Conservation (phyloP, 2,888 invertebrate species). For the Fragum sueziense region DNA sequence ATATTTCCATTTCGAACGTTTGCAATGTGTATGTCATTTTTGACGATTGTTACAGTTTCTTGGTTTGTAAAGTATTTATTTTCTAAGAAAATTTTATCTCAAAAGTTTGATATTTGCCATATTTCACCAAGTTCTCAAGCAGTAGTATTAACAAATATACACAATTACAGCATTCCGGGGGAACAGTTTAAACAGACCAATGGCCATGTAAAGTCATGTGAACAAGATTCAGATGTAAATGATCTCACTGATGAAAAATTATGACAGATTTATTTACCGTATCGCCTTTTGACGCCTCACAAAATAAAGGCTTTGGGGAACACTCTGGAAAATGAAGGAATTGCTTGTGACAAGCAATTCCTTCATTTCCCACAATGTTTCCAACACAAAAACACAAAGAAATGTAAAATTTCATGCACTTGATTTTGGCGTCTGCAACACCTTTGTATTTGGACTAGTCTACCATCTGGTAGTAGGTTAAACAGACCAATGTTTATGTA, state of each 20-base stretch:
- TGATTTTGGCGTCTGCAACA: too few species aligned
- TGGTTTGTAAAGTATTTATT: slow-evolving; percentile 9
- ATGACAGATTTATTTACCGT: too few species aligned
- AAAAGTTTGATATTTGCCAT: slow-evolving; percentile 3
- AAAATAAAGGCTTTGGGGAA: too few species aligned
- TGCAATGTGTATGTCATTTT: slow-evolving; percentile 91
- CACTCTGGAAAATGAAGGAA: too few species aligned
- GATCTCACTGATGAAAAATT: background rate
- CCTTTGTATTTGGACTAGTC: too few species aligned
- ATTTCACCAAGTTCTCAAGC: background rate
- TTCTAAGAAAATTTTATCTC: slow-evolving; percentile 6
- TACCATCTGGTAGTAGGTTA: too few species aligned
- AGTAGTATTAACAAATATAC: background rate
- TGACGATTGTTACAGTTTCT: slow-evolving; percentile 51
- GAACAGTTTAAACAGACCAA: slow-evolving; percentile 9
- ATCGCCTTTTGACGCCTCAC: too few species aligned
- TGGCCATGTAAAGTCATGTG: background rate
- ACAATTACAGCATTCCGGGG: background rate
- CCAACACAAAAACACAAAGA: too few species aligned
- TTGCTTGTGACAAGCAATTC: too few species aligned
- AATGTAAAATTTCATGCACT: too few species aligned
- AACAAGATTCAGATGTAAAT: background rate
- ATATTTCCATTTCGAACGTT: slow-evolving; percentile 97
- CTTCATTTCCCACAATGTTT: too few species aligned
- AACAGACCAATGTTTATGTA: too few species aligned